Evolutionary conservation across 2,888 invertebrate genomes (phyloP), one percentile per base, ranked within the genome.

Genomic region (Athalia cordata): DNA sequence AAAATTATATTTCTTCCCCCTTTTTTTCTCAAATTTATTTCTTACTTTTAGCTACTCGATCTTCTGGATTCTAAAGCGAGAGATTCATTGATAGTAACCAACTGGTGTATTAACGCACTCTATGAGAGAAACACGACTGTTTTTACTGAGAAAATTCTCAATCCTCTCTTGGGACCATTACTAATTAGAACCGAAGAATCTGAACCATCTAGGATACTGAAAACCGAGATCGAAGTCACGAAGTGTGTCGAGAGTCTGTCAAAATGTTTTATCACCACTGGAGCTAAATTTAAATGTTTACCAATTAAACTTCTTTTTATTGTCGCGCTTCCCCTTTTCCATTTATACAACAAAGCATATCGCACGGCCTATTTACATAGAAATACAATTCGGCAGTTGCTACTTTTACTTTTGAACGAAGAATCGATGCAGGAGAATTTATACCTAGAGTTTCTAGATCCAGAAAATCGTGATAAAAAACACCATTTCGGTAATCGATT

Each of bases 61-160:
- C 91, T 94, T 83, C 82, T 93, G 29, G 83, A 85, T 55, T 85
- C 89, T 7, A 83, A 82, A 79, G 87, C 90, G 57, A 84, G 81
- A 9, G 91, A 92, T 83, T 91, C 91, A 77, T 83, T 91, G 74
- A 85, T 90, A 29, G 91, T 94, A 77, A 93, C 93, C 76, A 91
- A 92, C 45, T 90, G 92, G 50, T 94, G 94, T 87, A 90, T 93
- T 3, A 90, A 92, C 80, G 89, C 88, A 78, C 87, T 95, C 49
- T 90, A 91, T 84, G 91, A 92, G 72, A 91, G 90, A 70, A 92
- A 93, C 86, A 88, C 91, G 13, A 83, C 91, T 13, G 84, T 91
- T 76, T 90, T 91, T 80, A 80, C 86, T 29, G 86, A 89, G 70
- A 86, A 90, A 82, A 88, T 93, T 79, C 78, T 93, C 57, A 81